Conservation (phyloP, 1,140 invertebrate species). For the Drosophila quadrilineata region DNA sequence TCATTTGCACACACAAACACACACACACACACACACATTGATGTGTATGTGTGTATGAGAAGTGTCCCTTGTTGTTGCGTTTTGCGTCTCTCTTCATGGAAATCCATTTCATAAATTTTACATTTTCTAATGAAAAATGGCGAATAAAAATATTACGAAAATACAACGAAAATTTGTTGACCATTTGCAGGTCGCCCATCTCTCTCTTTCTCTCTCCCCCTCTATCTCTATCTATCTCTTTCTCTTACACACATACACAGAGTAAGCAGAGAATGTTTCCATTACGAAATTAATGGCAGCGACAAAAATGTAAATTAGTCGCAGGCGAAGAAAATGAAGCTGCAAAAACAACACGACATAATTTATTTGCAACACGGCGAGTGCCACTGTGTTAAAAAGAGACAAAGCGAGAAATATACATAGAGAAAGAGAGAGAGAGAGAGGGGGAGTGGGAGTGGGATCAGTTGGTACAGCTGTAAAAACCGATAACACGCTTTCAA, state of each 20-base stretch:
- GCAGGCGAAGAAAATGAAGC: slow-evolving; percentile 27
- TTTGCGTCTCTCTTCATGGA: slow-evolving; percentile 30
- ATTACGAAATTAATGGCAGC: slow-evolving; percentile 70
- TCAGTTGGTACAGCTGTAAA: slow-evolving; percentile 68
- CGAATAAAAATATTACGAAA: slow-evolving; percentile 45
- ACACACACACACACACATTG: slow-evolving; percentile 5
- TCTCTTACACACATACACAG: slow-evolving; percentile 5
- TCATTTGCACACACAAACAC: slow-evolving; percentile 52
- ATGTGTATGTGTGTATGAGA: background rate
- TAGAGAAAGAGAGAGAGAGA: background rate
- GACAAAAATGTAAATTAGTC: slow-evolving; percentile 79
- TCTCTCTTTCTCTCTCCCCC: too few relatives aligned
- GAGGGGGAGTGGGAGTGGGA: background rate
- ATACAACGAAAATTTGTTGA: slow-evolving; percentile 54
- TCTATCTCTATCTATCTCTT: too few relatives aligned
- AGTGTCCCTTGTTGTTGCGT: too few relatives aligned
- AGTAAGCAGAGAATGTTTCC: slow-evolving; percentile 27
- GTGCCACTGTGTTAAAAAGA: background rate
- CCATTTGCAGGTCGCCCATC: too few relatives aligned
- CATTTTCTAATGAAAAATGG: slow-evolving; percentile 61
- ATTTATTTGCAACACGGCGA: slow-evolving; percentile 51
- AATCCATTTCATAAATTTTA: slow-evolving; percentile 73
- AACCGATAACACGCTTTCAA: slow-evolving; percentile 66
- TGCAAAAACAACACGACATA: slow-evolving; percentile 40
- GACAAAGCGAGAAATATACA: background rate